phyloP scores from a whole-genome alignment of 2,888 invertebrate genomes.

The Epiblema foenella region DNA sequence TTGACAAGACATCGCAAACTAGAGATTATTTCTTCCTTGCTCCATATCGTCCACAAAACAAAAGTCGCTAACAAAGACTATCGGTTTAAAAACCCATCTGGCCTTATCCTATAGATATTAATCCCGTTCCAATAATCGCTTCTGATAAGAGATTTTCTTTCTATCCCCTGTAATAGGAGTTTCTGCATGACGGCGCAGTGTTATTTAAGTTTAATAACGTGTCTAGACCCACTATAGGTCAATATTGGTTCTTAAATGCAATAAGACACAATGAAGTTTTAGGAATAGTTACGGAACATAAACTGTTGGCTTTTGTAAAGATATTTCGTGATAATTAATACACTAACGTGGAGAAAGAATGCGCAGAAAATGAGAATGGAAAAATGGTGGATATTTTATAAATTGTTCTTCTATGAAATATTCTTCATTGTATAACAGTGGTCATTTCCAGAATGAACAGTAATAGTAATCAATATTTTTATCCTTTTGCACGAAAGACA shows the following conservation, averaged over 20 bases:
- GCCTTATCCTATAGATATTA: slow-evolving; percentile 70
- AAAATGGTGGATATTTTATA: neutral
- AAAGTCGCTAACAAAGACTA: slow-evolving; percentile 57
- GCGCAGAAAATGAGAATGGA: neutral
- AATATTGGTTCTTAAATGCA: slow-evolving; percentile 21
- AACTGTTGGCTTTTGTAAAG: neutral
- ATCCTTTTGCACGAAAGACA: neutral
- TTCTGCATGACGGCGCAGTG: slow-evolving; percentile 71
- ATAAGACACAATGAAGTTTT: neutral
- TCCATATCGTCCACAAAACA: slow-evolving; percentile 4
- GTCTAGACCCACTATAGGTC: slow-evolving; percentile 52
- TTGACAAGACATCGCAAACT: neutral
- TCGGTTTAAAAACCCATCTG: slow-evolving; percentile 68
- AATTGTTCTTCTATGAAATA: neutral
- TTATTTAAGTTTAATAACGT: slow-evolving; percentile 79
- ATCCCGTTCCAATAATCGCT: slow-evolving; percentile 74
- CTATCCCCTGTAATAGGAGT: slow-evolving; percentile 77
- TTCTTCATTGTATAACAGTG: neutral
- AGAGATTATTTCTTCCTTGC: neutral
- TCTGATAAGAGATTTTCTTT: slow-evolving; percentile 81
- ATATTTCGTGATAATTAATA: neutral
- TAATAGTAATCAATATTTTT: neutral
- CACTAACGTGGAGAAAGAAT: neutral
- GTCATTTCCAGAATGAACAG: neutral
- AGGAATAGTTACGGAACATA: neutral